Base-by-base conservation (phyloP, 1,140 invertebrate species). In the Thalassaphorura encarpata region DNA sequence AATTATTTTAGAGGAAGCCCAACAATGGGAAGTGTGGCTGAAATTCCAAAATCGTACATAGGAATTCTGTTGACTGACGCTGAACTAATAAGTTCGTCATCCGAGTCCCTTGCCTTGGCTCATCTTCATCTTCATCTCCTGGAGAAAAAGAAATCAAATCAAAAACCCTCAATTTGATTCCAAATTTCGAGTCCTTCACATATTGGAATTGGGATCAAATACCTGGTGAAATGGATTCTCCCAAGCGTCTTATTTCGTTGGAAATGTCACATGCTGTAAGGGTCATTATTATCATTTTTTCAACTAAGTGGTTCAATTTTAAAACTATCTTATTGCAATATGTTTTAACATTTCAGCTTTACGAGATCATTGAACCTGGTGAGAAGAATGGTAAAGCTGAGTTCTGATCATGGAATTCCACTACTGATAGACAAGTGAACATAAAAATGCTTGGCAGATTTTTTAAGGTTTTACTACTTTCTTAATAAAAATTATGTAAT, bases 121-220 rank as follows among this genome's bases (percentile, higher is more conserved):
- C n/a, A n/a, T n/a, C n/a, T n/a, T n/a, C n/a, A n/a, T n/a, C n/a
- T n/a, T n/a, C n/a, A n/a, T n/a, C n/a, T n/a, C n/a, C n/a, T n/a
- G n/a, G n/a, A n/a, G n/a, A n/a, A n/a, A 27, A 47, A 8, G 41
- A 21, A 47, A 26, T 11, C 19, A 26, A 3, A 11, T 13, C 45
- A 19, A 73, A 82, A 51, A 79, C 78, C 66, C 77, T 84, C 41
- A 77, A 80, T 68, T 72, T 77, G 0, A 75, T 73, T 0, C 73
- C 78, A 21, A 75, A 64, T 24, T 87, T 89, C 69, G 74, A 78
- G 52, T 69, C 79, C 33, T 75, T 87, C 46, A 78, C 74, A 1
- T 81, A 82, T 67, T 89, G 86, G 86, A 87, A 88, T 69, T 85
- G 84, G 75, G 84, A 87, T 65, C 83, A 80, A 69, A 71, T 76